Evolutionary conservation across 2,888 invertebrate genomes (phyloP).

Genomic region (Folsomia manolachei): DNA sequence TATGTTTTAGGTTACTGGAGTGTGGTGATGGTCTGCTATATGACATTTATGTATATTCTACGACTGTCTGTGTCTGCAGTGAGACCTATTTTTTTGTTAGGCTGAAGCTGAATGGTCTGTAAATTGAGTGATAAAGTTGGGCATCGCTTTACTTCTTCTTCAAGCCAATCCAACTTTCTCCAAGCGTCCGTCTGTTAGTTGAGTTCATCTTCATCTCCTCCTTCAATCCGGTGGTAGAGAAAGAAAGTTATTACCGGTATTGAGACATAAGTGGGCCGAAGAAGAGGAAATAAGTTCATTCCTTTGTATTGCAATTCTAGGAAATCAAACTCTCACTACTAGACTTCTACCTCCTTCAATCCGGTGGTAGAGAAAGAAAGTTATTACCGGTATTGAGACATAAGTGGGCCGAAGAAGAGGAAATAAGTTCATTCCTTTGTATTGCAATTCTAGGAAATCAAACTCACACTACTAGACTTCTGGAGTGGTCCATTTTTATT

Average conservation of each 20-base stretch:
- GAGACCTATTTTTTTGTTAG: no score
- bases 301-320: not conserved
- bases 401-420: not conserved
- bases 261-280: not conserved
- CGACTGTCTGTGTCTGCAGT: no score
- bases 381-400: not conserved
- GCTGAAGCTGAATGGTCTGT: slow-evolving; percentile 1
- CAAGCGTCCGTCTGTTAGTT: no score
- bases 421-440: not conserved
- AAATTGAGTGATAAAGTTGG: slow-evolving; percentile 7
- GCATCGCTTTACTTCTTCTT: not conserved
- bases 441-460: not conserved
- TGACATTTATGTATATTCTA: no score
- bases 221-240: no score
- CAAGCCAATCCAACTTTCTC: slow-evolving; percentile 1
- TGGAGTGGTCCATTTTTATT: no score
- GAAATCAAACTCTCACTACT: not conserved
- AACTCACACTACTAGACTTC: no score
- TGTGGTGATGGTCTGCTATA: not conserved
- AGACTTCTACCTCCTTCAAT: no score
- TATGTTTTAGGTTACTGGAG: not conserved
- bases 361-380: no score
- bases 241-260: not conserved
- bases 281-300: not conserved
- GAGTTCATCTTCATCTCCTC: not conserved